Percentiles rank a stretch among this genome's conserved stretches.
These are phyloP conservation scores for Phytoseiulus persimilis DNA, from an alignment of 2,888 invertebrate species.

Conservation along the genomic window DNA sequence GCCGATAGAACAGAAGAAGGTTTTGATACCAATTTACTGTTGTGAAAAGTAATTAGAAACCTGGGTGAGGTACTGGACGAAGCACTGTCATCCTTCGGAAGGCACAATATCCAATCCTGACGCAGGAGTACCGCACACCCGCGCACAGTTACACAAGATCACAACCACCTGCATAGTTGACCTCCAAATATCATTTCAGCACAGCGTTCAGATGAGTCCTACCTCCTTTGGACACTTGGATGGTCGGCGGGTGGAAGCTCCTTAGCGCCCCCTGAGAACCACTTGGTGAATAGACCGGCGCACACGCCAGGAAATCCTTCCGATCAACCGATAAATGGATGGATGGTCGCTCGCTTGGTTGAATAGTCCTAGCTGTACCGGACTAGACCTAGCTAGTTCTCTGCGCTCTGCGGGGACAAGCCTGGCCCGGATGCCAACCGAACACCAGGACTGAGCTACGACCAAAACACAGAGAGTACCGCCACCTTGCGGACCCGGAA, in stretches of 20 bases:
- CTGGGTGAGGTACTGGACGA: not conserved
- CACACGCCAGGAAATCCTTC: not conserved
- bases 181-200: not conserved
- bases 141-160: not conserved
- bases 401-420: not conserved
- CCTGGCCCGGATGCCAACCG: not conserved
- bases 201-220: not conserved
- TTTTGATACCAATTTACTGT: not conserved
- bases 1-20: no score
- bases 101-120: not conserved
- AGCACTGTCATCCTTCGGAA: not conserved
- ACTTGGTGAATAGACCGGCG: not conserved
- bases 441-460: not conserved
- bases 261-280: not conserved
- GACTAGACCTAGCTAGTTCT: not conserved
- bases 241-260: not conserved
- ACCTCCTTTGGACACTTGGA: not conserved
- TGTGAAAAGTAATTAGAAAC: not conserved
- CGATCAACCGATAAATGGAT: not conserved
- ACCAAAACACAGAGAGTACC: conserved; percentile 36
- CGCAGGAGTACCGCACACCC: not conserved
- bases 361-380: not conserved
- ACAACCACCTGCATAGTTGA: not conserved
- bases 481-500: conserved; percentile 34
- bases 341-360: not conserved